Percentiles rank a stretch among this genome's conserved stretches.
These are phyloP conservation scores for Addax nasomaculatus DNA, from an alignment of 2,113 vertebrate genomes.

Conservation along the genomic window DNA sequence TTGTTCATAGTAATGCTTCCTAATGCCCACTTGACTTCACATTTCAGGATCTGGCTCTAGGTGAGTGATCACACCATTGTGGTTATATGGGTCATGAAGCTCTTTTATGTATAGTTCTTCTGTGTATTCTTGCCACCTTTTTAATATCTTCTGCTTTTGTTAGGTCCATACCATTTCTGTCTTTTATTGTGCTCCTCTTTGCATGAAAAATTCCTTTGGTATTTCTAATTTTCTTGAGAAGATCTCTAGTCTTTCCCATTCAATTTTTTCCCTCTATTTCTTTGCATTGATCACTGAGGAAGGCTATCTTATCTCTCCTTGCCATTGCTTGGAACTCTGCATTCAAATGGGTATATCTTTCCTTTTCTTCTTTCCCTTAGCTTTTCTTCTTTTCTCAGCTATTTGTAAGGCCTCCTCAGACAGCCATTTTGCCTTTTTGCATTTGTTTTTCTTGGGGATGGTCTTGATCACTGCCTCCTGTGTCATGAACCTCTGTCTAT, in stretches of 20 bases:
- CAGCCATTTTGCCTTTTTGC: not conserved
- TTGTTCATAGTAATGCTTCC: not conserved
- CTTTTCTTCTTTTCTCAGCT: not conserved
- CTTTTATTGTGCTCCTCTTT: not conserved
- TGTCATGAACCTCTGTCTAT: not conserved
- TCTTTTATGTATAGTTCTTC: not conserved
- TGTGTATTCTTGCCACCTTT: not conserved
- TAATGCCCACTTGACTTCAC: not conserved
- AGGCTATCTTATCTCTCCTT: not conserved
- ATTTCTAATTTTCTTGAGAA: not conserved
- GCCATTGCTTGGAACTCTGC: not conserved
- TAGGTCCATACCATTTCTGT: not conserved
- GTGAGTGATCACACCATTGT: not conserved
- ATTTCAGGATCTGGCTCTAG: not conserved
- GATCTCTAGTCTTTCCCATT: not conserved
- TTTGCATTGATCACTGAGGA: not conserved
- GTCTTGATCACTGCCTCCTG: not conserved
- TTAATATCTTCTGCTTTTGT: not conserved
- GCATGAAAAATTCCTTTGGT: not conserved
- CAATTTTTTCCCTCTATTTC: not conserved
- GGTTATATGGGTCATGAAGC: not conserved
- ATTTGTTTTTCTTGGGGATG: not conserved
- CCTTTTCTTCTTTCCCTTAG: not conserved
- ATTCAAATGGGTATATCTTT: not conserved
- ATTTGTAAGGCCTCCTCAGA: not conserved